These are phyloP conservation scores for Phoebastria nigripes DNA, from an alignment of 2,797 vertebrate genomes.

Conservation along the genomic window DNA sequence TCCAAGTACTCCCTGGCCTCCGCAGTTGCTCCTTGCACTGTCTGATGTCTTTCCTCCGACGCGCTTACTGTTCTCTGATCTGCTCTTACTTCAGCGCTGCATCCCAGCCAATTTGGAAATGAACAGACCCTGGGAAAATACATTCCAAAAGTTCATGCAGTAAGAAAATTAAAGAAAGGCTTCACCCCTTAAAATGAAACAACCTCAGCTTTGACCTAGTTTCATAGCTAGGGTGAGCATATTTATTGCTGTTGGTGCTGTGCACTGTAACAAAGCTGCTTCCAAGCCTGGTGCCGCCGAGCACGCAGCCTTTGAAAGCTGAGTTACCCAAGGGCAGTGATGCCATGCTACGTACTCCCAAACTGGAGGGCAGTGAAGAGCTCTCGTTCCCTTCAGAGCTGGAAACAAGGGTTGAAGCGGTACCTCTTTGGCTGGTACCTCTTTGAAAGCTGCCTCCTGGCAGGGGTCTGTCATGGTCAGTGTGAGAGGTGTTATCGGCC, in stretches of 20 bases:
- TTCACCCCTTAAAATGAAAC: background rate
- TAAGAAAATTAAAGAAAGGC: background rate
- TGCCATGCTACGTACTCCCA: fast-evolving
- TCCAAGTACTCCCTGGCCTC: background rate
- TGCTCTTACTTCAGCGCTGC: background rate
- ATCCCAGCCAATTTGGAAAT: background rate
- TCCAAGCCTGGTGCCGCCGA: background rate
- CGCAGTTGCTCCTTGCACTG: background rate
- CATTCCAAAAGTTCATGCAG: background rate
- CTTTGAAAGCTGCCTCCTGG: background rate
- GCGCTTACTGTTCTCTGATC: background rate
- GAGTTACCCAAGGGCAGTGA: background rate
- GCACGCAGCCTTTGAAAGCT: background rate
- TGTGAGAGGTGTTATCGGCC: background rate
- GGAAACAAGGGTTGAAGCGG: fast-evolving
- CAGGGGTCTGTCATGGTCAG: background rate
- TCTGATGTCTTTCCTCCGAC: background rate
- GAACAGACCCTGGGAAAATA: background rate
- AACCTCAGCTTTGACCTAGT: background rate
- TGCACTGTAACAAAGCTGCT: background rate
- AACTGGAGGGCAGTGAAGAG: background rate
- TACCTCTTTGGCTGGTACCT: background rate
- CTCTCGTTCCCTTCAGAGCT: background rate
- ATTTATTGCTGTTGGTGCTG: background rate
- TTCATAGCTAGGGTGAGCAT: background rate